phyloP scores from a whole-genome alignment of 1,140 invertebrate genomes.

The Drosophila lacertosa region DNA sequence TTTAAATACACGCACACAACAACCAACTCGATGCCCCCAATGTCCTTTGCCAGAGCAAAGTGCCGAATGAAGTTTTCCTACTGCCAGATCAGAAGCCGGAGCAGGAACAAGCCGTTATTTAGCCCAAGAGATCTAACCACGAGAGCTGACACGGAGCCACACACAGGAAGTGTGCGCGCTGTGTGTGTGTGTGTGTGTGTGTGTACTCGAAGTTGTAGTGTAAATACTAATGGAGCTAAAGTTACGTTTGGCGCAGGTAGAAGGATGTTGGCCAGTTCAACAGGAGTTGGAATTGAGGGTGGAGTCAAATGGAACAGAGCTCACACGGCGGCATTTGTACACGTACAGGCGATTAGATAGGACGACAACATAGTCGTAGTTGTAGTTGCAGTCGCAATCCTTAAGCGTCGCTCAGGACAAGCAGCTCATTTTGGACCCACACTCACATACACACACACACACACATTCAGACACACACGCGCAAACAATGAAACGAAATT shows the following conservation, averaged over 20 bases:
- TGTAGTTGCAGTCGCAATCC: constrained; percentile 31
- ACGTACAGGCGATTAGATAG: constrained; percentile 74
- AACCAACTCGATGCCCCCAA: not conserved
- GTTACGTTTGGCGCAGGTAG: constrained; percentile 45
- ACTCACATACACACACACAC: constrained; percentile 1
- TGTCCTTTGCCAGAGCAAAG: not conserved
- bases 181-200: constrained; percentile 35
- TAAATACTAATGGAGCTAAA: constrained; percentile 66
- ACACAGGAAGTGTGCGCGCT: constrained; percentile 36
- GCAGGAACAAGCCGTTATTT: constrained; percentile 43
- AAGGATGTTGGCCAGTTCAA: constrained; percentile 29
- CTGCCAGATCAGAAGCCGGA: constrained; percentile 25
- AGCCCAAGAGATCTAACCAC: constrained; percentile 37
- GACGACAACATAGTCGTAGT: constrained; percentile 38
- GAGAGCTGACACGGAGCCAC: constrained; percentile 17
- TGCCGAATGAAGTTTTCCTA: constrained; percentile 50
- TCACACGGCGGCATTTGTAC: constrained; percentile 45
- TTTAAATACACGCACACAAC: constrained; percentile 63
- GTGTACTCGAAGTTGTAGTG: constrained; percentile 54
- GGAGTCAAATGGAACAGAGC: constrained; percentile 26
- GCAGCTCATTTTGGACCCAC: constrained; percentile 41
- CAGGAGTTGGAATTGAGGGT: constrained; percentile 18
- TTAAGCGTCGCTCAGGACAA: constrained; percentile 42
- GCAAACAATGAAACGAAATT: constrained; percentile 79
- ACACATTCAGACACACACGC: constrained; percentile 16